Conservation (phyloP, 2,888 invertebrate genomes). For the Frankliniella fusca region DNA sequence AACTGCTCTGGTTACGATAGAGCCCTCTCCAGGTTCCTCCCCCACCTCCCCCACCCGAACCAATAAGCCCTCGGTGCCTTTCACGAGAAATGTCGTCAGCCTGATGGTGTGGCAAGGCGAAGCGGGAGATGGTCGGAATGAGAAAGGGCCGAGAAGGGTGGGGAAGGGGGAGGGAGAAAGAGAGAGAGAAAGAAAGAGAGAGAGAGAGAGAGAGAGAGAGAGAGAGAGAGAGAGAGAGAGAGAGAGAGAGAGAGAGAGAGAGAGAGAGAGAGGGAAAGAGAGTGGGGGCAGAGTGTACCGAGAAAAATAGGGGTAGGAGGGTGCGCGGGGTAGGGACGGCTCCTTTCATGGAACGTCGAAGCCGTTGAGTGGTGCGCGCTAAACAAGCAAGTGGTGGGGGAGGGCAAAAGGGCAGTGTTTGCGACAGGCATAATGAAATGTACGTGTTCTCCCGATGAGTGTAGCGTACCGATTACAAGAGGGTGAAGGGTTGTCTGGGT, state of each 20-base stretch:
- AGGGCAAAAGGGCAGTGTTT: background rate
- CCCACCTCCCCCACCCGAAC: no score
- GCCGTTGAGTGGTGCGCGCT: no score
- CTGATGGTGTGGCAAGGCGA: background rate
- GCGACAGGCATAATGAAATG: background rate
- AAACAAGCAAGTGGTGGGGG: no score
- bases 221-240: slow-evolving; percentile 4
- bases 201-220: background rate
- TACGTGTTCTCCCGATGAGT: background rate
- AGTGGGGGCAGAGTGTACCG: background rate
- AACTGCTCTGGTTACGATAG: background rate
- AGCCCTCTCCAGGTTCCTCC: background rate
- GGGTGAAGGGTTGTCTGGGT: no score
- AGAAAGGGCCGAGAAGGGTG: background rate
- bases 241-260: slow-evolving; percentile 15
- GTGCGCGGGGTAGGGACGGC: no score
- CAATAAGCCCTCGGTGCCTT: background rate
- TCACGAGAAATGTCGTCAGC: background rate
- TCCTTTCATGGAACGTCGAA: no score
- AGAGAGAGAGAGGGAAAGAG: background rate
- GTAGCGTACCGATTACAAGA: no score
- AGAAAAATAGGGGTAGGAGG: background rate
- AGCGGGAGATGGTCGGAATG: background rate
- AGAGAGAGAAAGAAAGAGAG: slow-evolving; percentile 23
- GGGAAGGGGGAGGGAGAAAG: background rate